These are phyloP conservation scores for Onchidella celtica DNA, from an alignment of 2,888 invertebrate species.

Conservation along the genomic window DNA sequence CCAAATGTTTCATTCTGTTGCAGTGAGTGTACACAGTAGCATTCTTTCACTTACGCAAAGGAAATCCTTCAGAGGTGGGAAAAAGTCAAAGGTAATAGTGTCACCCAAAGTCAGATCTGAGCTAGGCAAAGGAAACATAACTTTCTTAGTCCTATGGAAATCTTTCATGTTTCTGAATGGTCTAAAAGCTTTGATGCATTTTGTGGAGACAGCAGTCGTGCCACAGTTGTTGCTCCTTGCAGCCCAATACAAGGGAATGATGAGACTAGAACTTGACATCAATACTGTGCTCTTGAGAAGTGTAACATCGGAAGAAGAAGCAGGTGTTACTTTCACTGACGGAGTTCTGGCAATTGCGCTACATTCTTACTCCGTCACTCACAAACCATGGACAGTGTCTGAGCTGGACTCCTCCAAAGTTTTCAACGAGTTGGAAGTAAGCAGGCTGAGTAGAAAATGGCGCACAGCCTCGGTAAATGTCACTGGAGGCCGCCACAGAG, in stretches of 20 bases:
- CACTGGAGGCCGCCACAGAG: constrained; percentile 26
- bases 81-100: neutral
- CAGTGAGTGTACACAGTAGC: constrained; percentile 39
- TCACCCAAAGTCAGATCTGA: neutral
- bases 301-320: constrained; percentile 32
- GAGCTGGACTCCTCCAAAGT: constrained; percentile 31
- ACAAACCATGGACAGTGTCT: constrained; percentile 37
- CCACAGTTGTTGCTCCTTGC: constrained; percentile 40
- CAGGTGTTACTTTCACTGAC: constrained; percentile 36
- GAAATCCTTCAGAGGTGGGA: neutral
- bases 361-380: constrained; percentile 23
- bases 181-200: constrained; percentile 10
- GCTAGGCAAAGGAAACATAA: neutral
- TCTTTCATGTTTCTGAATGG: constrained; percentile 40
- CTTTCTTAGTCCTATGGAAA: constrained; percentile 40
- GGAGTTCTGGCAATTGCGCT: constrained; percentile 36
- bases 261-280: constrained; percentile 44
- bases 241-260: constrained; percentile 35
- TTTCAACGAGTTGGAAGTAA: constrained; percentile 38
- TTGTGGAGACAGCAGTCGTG: constrained; percentile 22
- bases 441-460: constrained; percentile 24
- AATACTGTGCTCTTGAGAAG: constrained; percentile 24
- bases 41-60: neutral
- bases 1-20: constrained; percentile 45
- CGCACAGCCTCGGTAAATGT: constrained; percentile 29